phyloP scores from a whole-genome alignment of 2,797 vertebrate genomes.

The Fistularia commersonii region DNA sequence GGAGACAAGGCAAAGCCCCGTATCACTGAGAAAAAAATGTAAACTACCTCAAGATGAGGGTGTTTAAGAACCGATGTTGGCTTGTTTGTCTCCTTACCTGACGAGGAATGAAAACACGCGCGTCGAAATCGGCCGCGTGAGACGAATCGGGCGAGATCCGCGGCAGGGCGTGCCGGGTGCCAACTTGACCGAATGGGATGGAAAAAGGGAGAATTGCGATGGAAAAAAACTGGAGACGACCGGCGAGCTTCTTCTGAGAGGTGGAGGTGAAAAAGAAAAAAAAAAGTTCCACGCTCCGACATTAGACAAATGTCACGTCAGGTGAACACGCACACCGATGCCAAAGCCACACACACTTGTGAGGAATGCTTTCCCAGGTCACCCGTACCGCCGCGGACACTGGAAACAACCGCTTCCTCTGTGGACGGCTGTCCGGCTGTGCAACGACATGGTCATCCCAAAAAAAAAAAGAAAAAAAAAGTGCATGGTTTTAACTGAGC shows the following conservation, averaged over 20 bases:
- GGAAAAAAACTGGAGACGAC: conserved; percentile 3
- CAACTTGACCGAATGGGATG: background rate
- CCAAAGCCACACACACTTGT: background rate
- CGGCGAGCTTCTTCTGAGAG: background rate
- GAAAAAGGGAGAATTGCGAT: background rate
- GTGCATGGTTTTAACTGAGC: no score
- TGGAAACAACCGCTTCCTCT: conserved; percentile 3
- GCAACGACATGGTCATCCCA: no score
- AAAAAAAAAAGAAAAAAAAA: no score
- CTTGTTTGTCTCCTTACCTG: background rate
- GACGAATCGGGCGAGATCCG: background rate
- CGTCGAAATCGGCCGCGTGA: background rate
- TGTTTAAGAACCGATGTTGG: background rate
- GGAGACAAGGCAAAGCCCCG: no score
- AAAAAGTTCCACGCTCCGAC: background rate
- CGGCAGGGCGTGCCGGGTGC: background rate
- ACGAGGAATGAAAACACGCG: background rate
- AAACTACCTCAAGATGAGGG: no score
- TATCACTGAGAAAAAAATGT: no score
- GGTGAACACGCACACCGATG: background rate
- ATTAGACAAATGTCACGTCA: background rate
- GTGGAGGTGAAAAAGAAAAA: background rate
- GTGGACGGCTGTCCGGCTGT: no score
- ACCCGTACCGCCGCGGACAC: conserved; percentile 1
- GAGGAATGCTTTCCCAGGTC: background rate